A percentile compares a stretch with the other conserved stretches of the same genome.
Conservation (phyloP, 2,888 invertebrate genomes). For the Aporophyla nigra region DNA sequence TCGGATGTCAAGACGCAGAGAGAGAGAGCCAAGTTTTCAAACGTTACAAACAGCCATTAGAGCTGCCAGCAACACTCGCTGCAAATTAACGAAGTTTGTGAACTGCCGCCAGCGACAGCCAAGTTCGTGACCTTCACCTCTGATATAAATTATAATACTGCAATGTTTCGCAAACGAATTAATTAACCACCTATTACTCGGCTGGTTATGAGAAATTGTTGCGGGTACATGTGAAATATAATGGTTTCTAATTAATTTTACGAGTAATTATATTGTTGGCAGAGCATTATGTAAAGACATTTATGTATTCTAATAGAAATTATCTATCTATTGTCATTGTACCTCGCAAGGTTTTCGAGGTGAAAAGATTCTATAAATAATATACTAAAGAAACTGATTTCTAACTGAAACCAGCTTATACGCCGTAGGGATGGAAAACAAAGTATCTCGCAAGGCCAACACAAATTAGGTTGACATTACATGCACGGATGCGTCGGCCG, state of each 20-base stretch:
- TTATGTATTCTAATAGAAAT: constrained; percentile 15
- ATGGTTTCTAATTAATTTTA: constrained; percentile 42
- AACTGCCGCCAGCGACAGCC: constrained; percentile 50
- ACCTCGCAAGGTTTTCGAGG: neutral
- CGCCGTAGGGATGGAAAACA: constrained; percentile 5
- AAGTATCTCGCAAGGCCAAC: constrained; percentile 51
- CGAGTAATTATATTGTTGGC: neutral
- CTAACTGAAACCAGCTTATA: constrained; percentile 6
- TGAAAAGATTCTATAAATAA: neutral
- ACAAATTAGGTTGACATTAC: constrained; percentile 55
- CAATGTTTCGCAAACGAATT: constrained; percentile 53
- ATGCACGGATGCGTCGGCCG: constrained; percentile 48
- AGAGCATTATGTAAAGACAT: constrained; percentile 14
- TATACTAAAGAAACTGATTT: neutral
- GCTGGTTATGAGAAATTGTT: constrained; percentile 17
- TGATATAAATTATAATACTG: constrained; percentile 36
- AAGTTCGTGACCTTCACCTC: constrained; percentile 66
- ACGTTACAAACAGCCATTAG: constrained; percentile 58
- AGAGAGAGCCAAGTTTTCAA: constrained; percentile 45
- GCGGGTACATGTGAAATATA: constrained; percentile 10
- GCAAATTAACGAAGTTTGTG: constrained; percentile 66
- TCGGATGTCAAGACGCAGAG: constrained; percentile 30
- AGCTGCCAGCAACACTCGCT: constrained; percentile 57
- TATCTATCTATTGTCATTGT: constrained; percentile 6
- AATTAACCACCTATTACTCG: constrained; percentile 47